A percentile compares a stretch with the other conserved stretches of the same genome.
phyloP scores from a whole-genome alignment of 2,797 vertebrate species.

The Gadopsis bispinosus region DNA sequence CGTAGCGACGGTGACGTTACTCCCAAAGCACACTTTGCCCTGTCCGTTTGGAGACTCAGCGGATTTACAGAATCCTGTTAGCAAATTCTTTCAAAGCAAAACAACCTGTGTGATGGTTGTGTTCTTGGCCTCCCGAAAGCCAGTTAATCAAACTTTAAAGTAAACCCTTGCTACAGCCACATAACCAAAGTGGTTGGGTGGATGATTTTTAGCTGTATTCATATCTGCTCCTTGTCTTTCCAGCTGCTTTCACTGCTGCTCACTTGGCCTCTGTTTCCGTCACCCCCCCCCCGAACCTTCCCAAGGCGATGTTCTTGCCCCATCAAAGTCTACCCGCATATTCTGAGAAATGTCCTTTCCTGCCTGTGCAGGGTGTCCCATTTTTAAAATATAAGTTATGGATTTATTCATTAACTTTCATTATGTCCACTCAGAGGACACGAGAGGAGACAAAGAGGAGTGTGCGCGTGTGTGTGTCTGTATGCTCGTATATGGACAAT shows the following conservation, averaged over 20 bases:
- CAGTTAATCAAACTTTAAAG: neutral
- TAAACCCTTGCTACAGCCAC: neutral
- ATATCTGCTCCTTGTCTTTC: conserved; percentile 4
- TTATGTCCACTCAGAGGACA: conserved; percentile 76
- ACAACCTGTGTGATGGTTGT: neutral
- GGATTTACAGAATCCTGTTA: too few relatives aligned
- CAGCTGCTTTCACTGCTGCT: conserved; percentile 31
- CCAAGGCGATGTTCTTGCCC: conserved; percentile 27
- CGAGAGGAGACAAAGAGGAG: conserved; percentile 62
- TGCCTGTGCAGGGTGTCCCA: conserved; percentile 55
- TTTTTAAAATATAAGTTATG: conserved; percentile 75
- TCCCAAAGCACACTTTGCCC: too few relatives aligned
- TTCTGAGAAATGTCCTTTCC: conserved; percentile 66
- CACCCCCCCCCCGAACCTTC: conserved; percentile 33
- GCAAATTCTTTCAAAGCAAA: neutral
- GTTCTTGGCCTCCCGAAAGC: neutral
- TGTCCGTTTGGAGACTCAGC: neutral
- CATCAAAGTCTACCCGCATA: conserved; percentile 56
- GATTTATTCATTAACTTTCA: conserved; percentile 81
- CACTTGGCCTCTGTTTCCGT: conserved; percentile 21
- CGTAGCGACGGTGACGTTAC: too few relatives aligned
- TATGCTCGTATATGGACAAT: conserved; percentile 58
- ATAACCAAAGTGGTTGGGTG: neutral
- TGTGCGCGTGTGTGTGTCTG: conserved; percentile 21
- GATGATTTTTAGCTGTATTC: conserved; percentile 29